Percentiles rank a stretch among this genome's conserved stretches.
These are phyloP conservation scores for Thera britannica DNA, from an alignment of 2,888 invertebrate genomes.

Conservation along the genomic window DNA sequence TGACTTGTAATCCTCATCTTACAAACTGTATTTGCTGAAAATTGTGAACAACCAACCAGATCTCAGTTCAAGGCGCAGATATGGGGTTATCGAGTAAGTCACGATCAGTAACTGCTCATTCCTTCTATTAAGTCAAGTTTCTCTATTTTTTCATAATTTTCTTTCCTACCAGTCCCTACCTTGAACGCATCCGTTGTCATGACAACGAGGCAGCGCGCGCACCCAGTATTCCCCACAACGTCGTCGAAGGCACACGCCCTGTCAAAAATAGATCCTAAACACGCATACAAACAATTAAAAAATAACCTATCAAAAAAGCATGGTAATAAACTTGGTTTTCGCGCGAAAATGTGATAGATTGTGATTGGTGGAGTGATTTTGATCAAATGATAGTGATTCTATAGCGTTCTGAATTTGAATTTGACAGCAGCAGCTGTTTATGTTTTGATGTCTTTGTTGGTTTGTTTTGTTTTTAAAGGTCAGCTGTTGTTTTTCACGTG, in stretches of 20 bases:
- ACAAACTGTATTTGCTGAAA: too few species aligned
- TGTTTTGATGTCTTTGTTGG: slow-evolving; percentile 12
- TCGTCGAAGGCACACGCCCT: slow-evolving; percentile 62
- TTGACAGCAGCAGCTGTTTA: slow-evolving; percentile 6
- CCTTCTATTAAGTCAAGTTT: background rate
- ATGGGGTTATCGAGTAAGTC: background rate
- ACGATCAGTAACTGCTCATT: slow-evolving; percentile 13
- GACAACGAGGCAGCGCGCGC: slow-evolving; percentile 77
- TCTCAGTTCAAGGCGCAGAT: background rate
- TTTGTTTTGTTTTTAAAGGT: slow-evolving; percentile 2
- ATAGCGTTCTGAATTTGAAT: slow-evolving; percentile 4
- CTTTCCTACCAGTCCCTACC: slow-evolving; percentile 28
- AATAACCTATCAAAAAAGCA: slow-evolving; percentile 11
- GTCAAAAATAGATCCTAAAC: slow-evolving; percentile 49
- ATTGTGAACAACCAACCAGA: background rate
- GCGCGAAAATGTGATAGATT: background rate
- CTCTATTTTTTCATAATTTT: slow-evolving; percentile 20
- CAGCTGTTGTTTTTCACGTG: background rate
- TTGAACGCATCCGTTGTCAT: slow-evolving; percentile 57
- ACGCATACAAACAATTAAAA: slow-evolving; percentile 11
- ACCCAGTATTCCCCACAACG: slow-evolving; percentile 66
- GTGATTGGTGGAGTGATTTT: slow-evolving; percentile 8
- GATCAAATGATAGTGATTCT: background rate
- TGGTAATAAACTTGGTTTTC: background rate
- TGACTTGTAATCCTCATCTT: too few species aligned